Percentiles rank a stretch among this genome's conserved stretches.
These are phyloP conservation scores for Heliconius eleuchia DNA, from an alignment of 1,140 invertebrate genomes.

Conservation along the genomic window DNA sequence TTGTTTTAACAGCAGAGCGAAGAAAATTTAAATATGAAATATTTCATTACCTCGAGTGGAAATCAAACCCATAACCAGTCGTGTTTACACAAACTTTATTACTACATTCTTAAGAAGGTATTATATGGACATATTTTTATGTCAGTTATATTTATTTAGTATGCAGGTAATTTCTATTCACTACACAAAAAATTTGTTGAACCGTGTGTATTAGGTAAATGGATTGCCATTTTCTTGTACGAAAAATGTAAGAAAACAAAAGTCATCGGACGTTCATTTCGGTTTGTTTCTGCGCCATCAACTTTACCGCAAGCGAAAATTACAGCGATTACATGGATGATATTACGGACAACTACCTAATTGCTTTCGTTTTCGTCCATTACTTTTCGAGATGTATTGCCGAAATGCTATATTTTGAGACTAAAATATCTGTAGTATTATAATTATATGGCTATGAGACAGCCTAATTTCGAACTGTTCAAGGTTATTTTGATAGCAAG, in stretches of 20 bases:
- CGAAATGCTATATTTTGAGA: not conserved
- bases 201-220: constrained; percentile 17
- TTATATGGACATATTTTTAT: not conserved
- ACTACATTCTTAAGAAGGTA: too few species aligned
- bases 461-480: too few species aligned
- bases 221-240: constrained; percentile 11
- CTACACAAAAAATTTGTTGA: not conserved
- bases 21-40: too few species aligned
- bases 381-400: constrained; percentile 4
- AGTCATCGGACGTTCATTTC: constrained; percentile 61
- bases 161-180: not conserved
- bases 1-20: too few species aligned
- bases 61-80: too few species aligned
- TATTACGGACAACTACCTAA: constrained; percentile 44
- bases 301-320: constrained; percentile 51
- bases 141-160: not conserved
- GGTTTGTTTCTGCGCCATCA: constrained; percentile 54
- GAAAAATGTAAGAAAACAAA: constrained; percentile 53
- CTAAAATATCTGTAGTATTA: not conserved
- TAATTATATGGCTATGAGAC: not conserved
- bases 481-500: too few species aligned
- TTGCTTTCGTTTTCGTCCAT: constrained; percentile 27
- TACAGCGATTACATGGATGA: constrained; percentile 44
- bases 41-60: too few species aligned
- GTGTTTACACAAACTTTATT: too few species aligned